phyloP scores from a whole-genome alignment of 2,113 vertebrate species.

The Caranx ignobilis region DNA sequence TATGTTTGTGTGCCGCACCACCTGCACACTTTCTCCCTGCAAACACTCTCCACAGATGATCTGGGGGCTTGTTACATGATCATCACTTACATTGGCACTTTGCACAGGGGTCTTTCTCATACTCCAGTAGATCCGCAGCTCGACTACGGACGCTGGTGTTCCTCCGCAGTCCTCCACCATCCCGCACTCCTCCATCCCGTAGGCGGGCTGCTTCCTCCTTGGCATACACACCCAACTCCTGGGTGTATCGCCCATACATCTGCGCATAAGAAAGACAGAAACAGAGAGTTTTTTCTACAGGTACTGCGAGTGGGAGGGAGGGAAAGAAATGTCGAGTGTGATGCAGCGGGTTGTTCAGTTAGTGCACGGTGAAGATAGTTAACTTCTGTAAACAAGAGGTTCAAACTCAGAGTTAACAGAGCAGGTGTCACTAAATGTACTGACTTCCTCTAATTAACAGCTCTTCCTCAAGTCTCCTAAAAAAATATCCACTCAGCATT shows the following conservation, averaged over 20 bases:
- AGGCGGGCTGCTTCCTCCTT: slow-evolving; percentile 96
- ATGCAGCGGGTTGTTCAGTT: slow-evolving; percentile 30
- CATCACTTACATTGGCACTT: slow-evolving; percentile 89
- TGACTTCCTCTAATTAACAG: slow-evolving; percentile 11
- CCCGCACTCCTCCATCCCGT: slow-evolving; percentile 89
- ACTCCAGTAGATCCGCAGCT: slow-evolving; percentile 89
- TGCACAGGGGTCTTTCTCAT: slow-evolving; percentile 90
- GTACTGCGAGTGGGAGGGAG: slow-evolving; percentile 29
- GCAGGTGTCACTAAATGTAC: slow-evolving; percentile 18
- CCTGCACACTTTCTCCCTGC: slow-evolving; percentile 9
- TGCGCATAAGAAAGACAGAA: slow-evolving; percentile 64
- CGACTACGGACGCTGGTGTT: slow-evolving; percentile 78
- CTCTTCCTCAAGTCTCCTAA: slow-evolving; percentile 9
- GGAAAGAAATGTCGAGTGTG: slow-evolving; percentile 11
- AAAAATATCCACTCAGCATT: slow-evolving; percentile 30
- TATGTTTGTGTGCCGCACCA: neutral
- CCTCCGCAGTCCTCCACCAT: slow-evolving; percentile 84
- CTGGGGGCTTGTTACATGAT: neutral
- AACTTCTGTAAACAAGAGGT: slow-evolving; percentile 19
- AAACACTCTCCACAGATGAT: neutral
- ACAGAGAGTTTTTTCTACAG: slow-evolving; percentile 43
- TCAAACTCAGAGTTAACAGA: slow-evolving; percentile 35
- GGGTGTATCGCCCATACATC: slow-evolving; percentile 99
- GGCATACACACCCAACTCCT: slow-evolving; percentile 95
- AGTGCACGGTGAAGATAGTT: slow-evolving; percentile 12